These are phyloP conservation scores for Geococcyx californianus DNA, from an alignment of 2,113 vertebrate genomes.

Conservation along the genomic window DNA sequence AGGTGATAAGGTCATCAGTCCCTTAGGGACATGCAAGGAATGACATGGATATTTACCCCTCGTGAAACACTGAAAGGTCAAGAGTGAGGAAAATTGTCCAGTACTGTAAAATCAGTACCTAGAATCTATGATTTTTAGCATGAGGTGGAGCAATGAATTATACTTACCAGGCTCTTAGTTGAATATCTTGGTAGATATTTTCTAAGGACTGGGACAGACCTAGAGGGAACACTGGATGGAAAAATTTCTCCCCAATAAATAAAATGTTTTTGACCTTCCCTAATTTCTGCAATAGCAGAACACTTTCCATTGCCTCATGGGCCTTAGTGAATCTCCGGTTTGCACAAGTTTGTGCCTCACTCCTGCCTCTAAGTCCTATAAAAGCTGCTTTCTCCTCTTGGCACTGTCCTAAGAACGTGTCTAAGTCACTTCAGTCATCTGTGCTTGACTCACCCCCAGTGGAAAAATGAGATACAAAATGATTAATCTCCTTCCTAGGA, in stretches of 20 bases:
- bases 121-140: not conserved
- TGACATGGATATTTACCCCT: not conserved
- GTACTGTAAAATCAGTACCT: not conserved
- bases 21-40: not conserved
- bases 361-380: not conserved
- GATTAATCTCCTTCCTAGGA: constrained; percentile 24
- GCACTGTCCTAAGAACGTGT: constrained; percentile 1
- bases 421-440: constrained; percentile 29
- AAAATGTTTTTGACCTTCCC: not conserved
- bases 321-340: not conserved
- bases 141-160: not conserved
- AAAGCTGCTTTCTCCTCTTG: constrained; percentile 15
- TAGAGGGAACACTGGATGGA: not conserved
- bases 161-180: not conserved
- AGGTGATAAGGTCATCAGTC: not conserved
- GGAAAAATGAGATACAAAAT: constrained; percentile 30
- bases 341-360: not conserved
- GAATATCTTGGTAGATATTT: not conserved
- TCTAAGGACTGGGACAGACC: not conserved
- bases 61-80: not conserved
- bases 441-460: not conserved
- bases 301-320: not conserved
- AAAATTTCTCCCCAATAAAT: not conserved
- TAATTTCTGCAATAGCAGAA: not conserved
- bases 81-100: not conserved